Base-by-base conservation (phyloP, 2,113 vertebrate genomes). In the Boleophthalmus pectinirostris region DNA sequence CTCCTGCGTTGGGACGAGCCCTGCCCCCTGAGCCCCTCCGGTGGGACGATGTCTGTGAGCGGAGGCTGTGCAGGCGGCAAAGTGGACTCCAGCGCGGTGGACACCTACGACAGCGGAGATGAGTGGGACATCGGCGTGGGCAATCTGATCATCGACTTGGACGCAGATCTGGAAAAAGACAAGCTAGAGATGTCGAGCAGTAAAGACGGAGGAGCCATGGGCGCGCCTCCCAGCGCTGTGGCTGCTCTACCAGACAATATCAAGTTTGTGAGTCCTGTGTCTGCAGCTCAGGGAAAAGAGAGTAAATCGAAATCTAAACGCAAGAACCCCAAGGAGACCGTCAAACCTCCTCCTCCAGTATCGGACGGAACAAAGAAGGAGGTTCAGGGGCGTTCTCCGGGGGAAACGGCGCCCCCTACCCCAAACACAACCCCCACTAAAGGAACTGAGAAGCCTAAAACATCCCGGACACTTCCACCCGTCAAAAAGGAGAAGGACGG, bases 51-150 rank as follows among this genome's bases (percentile, higher is more conserved):
- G 97, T 99, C 97, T 96, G 97, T 99, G 96, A 98, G 97, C 95
- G 94, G 96, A 93, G 95, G 95, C 95, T 93, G 96, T 96, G 95
- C 96, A 96, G 96, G 96, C 95, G 97, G 97, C 96, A 97, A 98
- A 98, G 96, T 96, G 81, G 97, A 99, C 94, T 95, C 96, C 79
- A 96, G 94, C 92, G 95, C 96, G 82, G 96, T 96, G 91, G 97
- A 99, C 88, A 94, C 96, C 51, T 97, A 98, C 65, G 97, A 99
- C 94, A 98, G 97, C 64, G 97, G 96, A 74, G 97, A 98, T 95
- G 97, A 99, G 91, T 98, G 97, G 97, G 97, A 98, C 93, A 98
- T 99, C 89, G 97, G 97, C 63, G 96, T 98, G 85, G 97, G 97
- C 78, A 96, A 98, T 94, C 95, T 98, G 91, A 99, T 99, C 87